Evolutionary conservation across 2,113 vertebrate species (phyloP), one percentile per base, ranked within the genome.

Genomic region (Rana temporaria): DNA sequence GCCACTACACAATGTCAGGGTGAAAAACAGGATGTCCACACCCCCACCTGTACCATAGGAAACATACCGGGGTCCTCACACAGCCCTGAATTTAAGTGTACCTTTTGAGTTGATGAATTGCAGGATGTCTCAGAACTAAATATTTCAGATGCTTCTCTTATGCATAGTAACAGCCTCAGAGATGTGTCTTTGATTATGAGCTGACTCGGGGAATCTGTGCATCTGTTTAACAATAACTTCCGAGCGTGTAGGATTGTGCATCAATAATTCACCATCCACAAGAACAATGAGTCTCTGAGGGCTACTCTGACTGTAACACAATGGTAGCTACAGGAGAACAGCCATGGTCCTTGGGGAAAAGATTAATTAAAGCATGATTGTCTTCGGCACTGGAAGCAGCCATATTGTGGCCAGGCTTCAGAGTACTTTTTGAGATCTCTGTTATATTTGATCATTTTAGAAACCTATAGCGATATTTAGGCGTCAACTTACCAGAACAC

Each of bases 241-340:
- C 4, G 60, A 30, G 34, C 17, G 24, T 66, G 42, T 67, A 57
- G 18, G 32, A 42, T 59, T 52, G 34, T 17, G 30, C 66, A 80
- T 80, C 55, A 80, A 80, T 80, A 71, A 80, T 80, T 80, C 55
- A 78, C 55, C 19, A 74, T 14, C 55, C 71, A 78, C 42, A 30
- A 34, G 76, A n/a, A 56, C 63, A 67, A 78, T n/a, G 6, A 78
- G 76, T 66, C 62, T 62, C 75, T 55, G 59, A 18, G 34, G 59
- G 30, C 60, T 32, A 22, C 59, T 76, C 55, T 60, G 6, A 71
- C 48, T 74, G 71, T 20, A 56, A 74, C 19, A 74, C 71, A 74
- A 60, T 38, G 55, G 11, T 30, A 30, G 26, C 52, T 57, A 55
- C 26, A 73, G 70, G 4, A 8, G 52, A 55, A 48, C 42, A 48